Percentiles rank a stretch among this genome's conserved stretches.
Evolutionary conservation across 2,113 vertebrate genomes (phyloP).

Genomic region (Cichladusa arquata): DNA sequence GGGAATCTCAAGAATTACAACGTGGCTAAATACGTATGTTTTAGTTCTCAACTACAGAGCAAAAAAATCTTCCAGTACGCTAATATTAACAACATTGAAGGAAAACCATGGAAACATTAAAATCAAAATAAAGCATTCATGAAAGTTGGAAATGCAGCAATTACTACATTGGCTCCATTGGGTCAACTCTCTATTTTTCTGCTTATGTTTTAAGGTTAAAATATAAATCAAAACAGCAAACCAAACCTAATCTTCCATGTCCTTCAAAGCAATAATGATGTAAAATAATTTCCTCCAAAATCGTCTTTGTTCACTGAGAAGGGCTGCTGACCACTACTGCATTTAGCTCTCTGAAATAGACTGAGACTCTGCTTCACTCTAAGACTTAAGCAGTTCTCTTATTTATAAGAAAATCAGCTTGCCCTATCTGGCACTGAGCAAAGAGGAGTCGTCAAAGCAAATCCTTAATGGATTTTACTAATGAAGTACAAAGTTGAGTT

Average conservation of each 20-base stretch:
- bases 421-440: not conserved
- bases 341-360: not conserved
- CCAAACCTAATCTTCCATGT: not conserved
- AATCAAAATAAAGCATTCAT: not conserved
- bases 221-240: not conserved
- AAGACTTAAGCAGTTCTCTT: not conserved
- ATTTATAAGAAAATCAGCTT: not conserved
- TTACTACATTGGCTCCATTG: not conserved
- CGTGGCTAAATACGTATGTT: accelerated
- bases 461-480: not conserved
- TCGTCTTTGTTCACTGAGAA: not conserved
- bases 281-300: not conserved
- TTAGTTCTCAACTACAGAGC: not conserved
- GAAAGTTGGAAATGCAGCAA: not conserved
- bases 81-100: not conserved
- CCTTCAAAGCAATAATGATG: not conserved
- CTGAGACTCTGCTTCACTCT: accelerated
- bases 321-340: not conserved
- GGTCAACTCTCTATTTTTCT: not conserved
- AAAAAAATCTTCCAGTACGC: not conserved
- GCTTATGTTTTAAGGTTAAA: not conserved
- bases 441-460: not conserved
- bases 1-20: not conserved
- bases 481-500: not conserved
- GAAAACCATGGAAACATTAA: not conserved